Evolutionary conservation across 2,888 invertebrate species (phyloP).

Genomic region (Amiota mariae): DNA sequence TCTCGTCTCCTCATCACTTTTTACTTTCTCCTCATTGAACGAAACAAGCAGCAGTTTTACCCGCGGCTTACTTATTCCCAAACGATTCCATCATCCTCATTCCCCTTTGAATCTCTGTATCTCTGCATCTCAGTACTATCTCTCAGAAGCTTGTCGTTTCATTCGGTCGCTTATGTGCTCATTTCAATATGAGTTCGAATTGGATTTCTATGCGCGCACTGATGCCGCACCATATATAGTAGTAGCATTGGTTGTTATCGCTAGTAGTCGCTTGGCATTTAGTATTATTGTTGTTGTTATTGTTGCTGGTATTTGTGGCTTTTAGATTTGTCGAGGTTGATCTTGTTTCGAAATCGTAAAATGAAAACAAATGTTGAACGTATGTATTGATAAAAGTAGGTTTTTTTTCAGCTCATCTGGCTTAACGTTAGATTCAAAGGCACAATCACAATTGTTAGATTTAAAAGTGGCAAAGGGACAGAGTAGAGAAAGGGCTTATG

Average conservation of each 20-base stretch:
- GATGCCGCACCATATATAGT: slow-evolving; percentile 37
- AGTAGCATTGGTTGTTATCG: slow-evolving; percentile 26
- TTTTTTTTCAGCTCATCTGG: no score
- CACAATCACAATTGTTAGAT: no score
- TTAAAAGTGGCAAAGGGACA: no score
- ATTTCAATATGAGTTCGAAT: background rate
- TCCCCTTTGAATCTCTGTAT: no score
- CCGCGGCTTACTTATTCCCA: slow-evolving; percentile 23
- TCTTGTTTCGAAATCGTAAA: slow-evolving; percentile 65
- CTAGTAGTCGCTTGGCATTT: slow-evolving; percentile 41
- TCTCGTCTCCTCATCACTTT: slow-evolving; percentile 17
- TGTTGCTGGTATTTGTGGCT: slow-evolving; percentile 61
- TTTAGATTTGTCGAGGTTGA: slow-evolving; percentile 64
- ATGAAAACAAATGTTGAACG: slow-evolving; percentile 65
- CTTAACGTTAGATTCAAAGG: no score
- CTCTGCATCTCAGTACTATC: background rate
- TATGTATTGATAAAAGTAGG: slow-evolving; percentile 55
- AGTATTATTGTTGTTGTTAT: slow-evolving; percentile 49
- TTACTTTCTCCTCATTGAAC: slow-evolving; percentile 41
- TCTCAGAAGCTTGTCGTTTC: background rate
- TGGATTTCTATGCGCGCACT: background rate
- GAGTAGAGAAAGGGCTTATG: no score
- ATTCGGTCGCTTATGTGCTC: background rate
- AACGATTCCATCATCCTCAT: background rate
- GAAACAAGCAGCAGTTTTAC: background rate